phyloP scores from a whole-genome alignment of 2,113 vertebrate species.

The Halichoeres trimaculatus region DNA sequence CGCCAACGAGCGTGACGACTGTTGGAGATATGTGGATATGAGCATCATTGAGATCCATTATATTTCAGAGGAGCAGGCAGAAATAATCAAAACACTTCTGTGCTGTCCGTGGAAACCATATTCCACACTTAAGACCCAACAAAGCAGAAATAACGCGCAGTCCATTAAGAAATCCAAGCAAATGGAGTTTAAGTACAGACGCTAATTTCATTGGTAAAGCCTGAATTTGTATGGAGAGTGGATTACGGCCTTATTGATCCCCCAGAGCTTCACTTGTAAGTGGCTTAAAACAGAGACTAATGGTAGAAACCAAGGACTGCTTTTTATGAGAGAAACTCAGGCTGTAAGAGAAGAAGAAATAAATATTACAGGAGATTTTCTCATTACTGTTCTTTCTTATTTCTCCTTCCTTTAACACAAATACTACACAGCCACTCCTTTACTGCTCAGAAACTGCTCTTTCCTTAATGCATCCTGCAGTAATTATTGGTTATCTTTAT shows the following conservation, averaged over 20 bases:
- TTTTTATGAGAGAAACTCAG: too few relatives aligned
- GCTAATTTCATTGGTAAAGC: conserved; percentile 33
- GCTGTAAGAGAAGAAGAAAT: too few relatives aligned
- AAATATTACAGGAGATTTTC: too few relatives aligned
- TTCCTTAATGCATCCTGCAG: too few relatives aligned
- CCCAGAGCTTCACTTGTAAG: too few relatives aligned
- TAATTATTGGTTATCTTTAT: too few relatives aligned
- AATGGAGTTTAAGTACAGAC: conserved; percentile 59
- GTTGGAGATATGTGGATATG: conserved; percentile 82
- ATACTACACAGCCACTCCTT: too few relatives aligned
- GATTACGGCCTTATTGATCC: conserved; percentile 36
- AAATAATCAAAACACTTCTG: conserved; percentile 92
- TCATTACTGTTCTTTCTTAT: too few relatives aligned
- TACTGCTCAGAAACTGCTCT: too few relatives aligned
- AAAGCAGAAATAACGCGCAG: conserved; percentile 91
- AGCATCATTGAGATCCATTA: conserved; percentile 89
- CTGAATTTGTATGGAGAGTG: conserved; percentile 22
- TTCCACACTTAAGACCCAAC: conserved; percentile 94
- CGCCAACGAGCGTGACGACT: conserved; percentile 37
- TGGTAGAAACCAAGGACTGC: too few relatives aligned
- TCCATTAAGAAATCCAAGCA: conserved; percentile 61
- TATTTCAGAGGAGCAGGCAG: conserved; percentile 89
- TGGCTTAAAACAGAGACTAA: too few relatives aligned
- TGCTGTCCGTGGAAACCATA: conserved; percentile 92
- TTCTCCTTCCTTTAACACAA: too few relatives aligned